A percentile compares a stretch with the other conserved stretches of the same genome.
phyloP scores from a whole-genome alignment of 2,888 invertebrate genomes.

The Trypoxylon attenuatum region DNA sequence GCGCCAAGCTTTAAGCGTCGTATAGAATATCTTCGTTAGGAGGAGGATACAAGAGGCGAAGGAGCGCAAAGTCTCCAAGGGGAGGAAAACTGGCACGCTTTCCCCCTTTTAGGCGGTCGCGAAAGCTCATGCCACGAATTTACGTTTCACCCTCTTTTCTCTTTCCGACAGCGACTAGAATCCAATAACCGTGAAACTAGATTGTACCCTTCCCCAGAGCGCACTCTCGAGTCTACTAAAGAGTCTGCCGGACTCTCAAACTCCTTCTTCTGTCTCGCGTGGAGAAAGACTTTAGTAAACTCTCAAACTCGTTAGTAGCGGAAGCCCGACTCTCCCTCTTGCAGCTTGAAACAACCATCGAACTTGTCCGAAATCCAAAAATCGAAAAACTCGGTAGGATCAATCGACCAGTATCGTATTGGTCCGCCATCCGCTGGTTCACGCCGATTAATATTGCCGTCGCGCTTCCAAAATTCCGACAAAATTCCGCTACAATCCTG shows the following conservation, averaged over 20 bases:
- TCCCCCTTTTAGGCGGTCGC: neutral
- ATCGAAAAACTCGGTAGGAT: too few species aligned
- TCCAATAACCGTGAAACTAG: slow-evolving; percentile 47
- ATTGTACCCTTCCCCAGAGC: slow-evolving; percentile 17
- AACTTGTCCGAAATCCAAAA: slow-evolving; percentile 37
- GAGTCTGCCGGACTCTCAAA: slow-evolving; percentile 8
- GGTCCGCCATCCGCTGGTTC: neutral
- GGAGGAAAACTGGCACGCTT: neutral
- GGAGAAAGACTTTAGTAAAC: slow-evolving; percentile 42
- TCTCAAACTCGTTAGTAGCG: slow-evolving; percentile 36
- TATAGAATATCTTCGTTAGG: neutral
- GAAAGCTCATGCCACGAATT: slow-evolving; percentile 16
- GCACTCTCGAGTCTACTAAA: slow-evolving; percentile 19
- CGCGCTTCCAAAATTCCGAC: too few species aligned
- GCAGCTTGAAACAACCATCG: too few species aligned
- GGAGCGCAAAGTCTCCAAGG: too few species aligned
- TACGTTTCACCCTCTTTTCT: slow-evolving; percentile 21
- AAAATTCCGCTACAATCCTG: too few species aligned
- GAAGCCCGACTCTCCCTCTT: neutral
- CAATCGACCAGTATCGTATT: neutral
- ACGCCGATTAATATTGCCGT: too few species aligned
- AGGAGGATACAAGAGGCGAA: neutral
- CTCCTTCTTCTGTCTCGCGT: slow-evolving; percentile 21
- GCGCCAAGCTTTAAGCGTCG: neutral
- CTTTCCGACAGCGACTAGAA: slow-evolving; percentile 21